Evolutionary conservation across 2,797 vertebrate genomes (phyloP).

Genomic region (Anas bernieri): DNA sequence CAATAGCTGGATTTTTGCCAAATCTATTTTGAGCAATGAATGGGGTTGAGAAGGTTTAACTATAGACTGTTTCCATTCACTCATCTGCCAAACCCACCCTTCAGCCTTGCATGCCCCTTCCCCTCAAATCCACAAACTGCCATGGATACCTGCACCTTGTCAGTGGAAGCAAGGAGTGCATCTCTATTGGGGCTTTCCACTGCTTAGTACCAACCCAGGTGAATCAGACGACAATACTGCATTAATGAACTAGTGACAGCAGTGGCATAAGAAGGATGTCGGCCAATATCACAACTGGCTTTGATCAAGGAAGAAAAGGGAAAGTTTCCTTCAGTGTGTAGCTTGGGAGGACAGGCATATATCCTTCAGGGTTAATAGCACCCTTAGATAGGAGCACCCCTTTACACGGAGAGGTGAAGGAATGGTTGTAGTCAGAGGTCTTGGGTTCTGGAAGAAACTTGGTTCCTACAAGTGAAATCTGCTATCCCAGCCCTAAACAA

Average conservation of each 20-base stretch:
- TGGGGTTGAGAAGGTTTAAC: background rate
- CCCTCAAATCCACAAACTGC: background rate
- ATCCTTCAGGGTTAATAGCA: background rate
- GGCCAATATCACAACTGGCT: background rate
- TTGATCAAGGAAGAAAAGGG: background rate
- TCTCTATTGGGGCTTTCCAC: background rate
- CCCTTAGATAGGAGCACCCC: background rate
- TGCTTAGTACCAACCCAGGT: background rate
- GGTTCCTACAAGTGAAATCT: background rate
- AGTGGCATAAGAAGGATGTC: background rate
- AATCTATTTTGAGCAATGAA: background rate
- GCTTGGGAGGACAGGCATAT: background rate
- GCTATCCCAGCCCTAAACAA: background rate
- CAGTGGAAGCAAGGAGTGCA: background rate
- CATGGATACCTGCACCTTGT: background rate
- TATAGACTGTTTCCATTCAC: background rate
- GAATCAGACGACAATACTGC: background rate
- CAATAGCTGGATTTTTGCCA: background rate
- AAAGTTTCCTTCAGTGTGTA: no score
- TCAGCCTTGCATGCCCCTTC: background rate
- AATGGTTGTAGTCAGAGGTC: background rate
- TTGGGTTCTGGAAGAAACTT: background rate
- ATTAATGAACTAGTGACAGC: background rate
- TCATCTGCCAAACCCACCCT: background rate
- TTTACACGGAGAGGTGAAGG: background rate